Evolutionary conservation across 2,113 vertebrate species (phyloP).

Genomic region (Sakesphorus luctuosus): DNA sequence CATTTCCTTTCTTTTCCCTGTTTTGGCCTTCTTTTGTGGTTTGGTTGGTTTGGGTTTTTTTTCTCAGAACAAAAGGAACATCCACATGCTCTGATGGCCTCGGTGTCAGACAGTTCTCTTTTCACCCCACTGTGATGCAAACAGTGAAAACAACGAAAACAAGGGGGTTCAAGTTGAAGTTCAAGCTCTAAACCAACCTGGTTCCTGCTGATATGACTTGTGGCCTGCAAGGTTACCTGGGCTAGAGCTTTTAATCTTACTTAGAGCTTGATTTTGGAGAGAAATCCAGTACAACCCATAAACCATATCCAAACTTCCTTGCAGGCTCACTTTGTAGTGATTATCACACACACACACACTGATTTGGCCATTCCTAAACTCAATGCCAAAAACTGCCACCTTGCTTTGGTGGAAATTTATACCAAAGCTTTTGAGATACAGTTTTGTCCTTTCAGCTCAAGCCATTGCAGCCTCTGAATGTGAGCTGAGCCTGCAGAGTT

Average conservation of each 20-base stretch:
- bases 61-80: not conserved
- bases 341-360: not conserved
- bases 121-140: not conserved
- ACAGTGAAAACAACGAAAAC: not conserved
- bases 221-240: not conserved
- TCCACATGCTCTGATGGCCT: not conserved
- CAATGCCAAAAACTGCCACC: not conserved
- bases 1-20: not conserved
- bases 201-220: not conserved
- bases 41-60: not conserved
- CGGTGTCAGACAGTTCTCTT: not conserved
- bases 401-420: not conserved
- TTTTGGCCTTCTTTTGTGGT: not conserved
- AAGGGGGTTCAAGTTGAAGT: not conserved
- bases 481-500: not conserved
- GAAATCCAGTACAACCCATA: not conserved
- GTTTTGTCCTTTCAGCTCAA: not conserved
- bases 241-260: not conserved
- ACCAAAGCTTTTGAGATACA: not conserved
- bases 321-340: not conserved
- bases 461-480: accelerated
- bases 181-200: not conserved
- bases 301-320: not conserved
- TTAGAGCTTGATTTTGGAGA: not conserved
- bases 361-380: not conserved